A percentile compares a stretch with the other conserved stretches of the same genome.
These are phyloP conservation scores for Pseudanteris insignis DNA, from an alignment of 2,888 invertebrate genomes.

Conservation along the genomic window DNA sequence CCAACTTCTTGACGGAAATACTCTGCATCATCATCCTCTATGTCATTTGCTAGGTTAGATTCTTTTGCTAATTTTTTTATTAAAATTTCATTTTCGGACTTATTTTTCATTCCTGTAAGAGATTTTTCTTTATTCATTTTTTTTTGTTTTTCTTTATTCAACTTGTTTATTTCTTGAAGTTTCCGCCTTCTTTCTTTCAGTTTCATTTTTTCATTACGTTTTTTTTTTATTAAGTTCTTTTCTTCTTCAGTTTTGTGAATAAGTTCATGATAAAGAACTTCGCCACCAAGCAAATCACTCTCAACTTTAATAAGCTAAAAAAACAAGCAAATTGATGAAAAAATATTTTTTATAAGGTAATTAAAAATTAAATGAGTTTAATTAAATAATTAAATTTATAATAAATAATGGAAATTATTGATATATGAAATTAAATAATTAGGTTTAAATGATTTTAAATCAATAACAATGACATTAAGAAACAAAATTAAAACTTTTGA, in stretches of 20 bases:
- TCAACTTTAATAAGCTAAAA: constrained; percentile 80
- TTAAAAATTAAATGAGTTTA: too few relatives aligned
- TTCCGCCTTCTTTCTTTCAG: constrained; percentile 82
- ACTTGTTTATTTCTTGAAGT: constrained; percentile 78
- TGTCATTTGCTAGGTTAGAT: constrained; percentile 66
- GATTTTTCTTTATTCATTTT: constrained; percentile 75
- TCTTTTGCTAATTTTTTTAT: constrained; percentile 69
- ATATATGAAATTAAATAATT: too few relatives aligned
- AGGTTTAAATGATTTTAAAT: too few relatives aligned
- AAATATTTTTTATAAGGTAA: too few relatives aligned
- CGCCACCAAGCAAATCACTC: constrained; percentile 90
- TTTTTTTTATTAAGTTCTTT: constrained; percentile 74
- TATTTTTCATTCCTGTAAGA: constrained; percentile 75
- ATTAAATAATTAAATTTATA: too few relatives aligned
- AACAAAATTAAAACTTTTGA: too few relatives aligned
- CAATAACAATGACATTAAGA: too few relatives aligned
- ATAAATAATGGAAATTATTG: too few relatives aligned
- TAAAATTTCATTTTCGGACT: constrained; percentile 65
- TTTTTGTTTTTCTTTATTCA: constrained; percentile 74
- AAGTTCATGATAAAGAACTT: constrained; percentile 89
- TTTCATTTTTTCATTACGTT: constrained; percentile 78
- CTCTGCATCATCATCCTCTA: constrained; percentile 76
- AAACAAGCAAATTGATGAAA: neutral
- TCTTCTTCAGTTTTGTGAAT: constrained; percentile 87
- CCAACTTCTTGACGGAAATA: constrained; percentile 91